Conservation (phyloP, 1,140 invertebrate species). For the Contarinia nasturtii region DNA sequence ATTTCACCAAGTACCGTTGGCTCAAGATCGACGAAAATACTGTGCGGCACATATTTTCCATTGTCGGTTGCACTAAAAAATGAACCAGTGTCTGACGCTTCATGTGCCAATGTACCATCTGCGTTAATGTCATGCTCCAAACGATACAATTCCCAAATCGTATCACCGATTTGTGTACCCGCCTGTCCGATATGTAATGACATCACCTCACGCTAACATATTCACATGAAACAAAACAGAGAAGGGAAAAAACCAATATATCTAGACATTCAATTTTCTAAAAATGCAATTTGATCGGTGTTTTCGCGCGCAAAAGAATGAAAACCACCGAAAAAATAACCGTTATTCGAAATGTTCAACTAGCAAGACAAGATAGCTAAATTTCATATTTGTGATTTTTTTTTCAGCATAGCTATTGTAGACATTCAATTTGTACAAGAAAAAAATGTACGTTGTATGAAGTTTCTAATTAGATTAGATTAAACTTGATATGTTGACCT, state of each 20-base stretch:
- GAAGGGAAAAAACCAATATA: not conserved
- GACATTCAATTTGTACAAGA: too few relatives aligned
- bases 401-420: too few relatives aligned
- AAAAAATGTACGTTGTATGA: too few relatives aligned
- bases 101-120: conserved; percentile 30
- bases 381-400: too few relatives aligned
- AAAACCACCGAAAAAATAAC: too few relatives aligned
- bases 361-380: too few relatives aligned
- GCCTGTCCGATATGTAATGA: conserved; percentile 48
- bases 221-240: not conserved
- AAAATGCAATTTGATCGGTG: too few relatives aligned
- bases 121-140: conserved; percentile 51
- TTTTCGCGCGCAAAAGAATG: too few relatives aligned
- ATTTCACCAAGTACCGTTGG: conserved; percentile 36
- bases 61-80: conserved; percentile 43
- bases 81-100: conserved; percentile 25
- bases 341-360: too few relatives aligned
- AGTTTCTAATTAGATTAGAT: too few relatives aligned
- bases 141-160: conserved; percentile 61
- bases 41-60: conserved; percentile 34
- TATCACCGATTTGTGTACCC: conserved; percentile 52
- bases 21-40: conserved; percentile 29
- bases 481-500: too few relatives aligned
- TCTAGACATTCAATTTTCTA: too few relatives aligned
- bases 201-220: conserved; percentile 40